Evolutionary conservation across 2,797 vertebrate genomes (phyloP).

Genomic region (Arremon brunneinucha): DNA sequence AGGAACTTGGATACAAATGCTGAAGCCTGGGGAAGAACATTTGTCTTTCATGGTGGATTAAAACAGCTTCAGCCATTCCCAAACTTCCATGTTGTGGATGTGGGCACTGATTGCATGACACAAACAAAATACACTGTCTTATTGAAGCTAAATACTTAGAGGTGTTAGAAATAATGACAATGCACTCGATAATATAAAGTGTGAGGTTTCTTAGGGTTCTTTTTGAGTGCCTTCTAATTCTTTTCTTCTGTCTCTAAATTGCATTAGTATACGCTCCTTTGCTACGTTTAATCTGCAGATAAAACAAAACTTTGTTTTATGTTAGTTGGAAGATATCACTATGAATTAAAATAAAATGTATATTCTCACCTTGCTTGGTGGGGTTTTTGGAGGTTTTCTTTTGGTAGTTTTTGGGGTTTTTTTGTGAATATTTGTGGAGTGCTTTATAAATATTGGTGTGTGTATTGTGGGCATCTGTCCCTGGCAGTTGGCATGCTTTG

Average conservation of each 20-base stretch:
- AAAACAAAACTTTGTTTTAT: neutral
- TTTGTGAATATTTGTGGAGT: conserved; percentile 29
- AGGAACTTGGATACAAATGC: conserved; percentile 47
- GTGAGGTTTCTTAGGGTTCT: neutral
- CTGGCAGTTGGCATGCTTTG: conserved; percentile 48
- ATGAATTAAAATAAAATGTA: neutral
- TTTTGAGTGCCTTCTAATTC: neutral
- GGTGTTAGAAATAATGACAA: neutral
- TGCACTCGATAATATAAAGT: neutral
- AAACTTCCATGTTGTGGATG: neutral
- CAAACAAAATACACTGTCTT: neutral
- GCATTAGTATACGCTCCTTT: neutral
- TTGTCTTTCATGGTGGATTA: conserved; percentile 37
- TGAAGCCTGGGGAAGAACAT: conserved; percentile 42
- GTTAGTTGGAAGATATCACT: neutral
- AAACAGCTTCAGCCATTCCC: neutral
- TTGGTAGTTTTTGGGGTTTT: fast-evolving
- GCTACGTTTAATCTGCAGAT: neutral
- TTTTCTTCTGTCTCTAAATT: neutral
- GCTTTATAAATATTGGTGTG: conserved; percentile 39
- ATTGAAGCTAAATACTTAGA: neutral
- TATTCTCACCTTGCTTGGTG: neutral
- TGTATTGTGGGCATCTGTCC: conserved; percentile 11
- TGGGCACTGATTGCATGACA: neutral
- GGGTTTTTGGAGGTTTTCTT: neutral